Base-by-base conservation (phyloP, 2,888 invertebrate species). In the Cephonodes hylas region DNA sequence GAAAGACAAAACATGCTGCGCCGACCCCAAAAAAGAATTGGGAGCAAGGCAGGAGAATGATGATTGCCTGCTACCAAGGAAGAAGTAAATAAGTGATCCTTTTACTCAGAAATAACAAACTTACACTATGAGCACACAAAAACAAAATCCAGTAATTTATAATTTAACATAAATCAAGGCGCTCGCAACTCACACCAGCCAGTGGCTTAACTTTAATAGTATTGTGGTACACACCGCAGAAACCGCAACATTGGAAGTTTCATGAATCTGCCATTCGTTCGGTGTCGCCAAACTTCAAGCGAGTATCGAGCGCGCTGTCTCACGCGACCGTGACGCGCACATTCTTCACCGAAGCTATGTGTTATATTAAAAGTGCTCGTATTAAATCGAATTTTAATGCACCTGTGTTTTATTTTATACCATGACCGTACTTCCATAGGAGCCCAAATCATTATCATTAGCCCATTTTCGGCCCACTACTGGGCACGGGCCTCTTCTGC, bases 161-260 rank as follows among this genome's bases (percentile, higher is more conserved):
- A n/a, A n/a, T n/a, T n/a, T n/a, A n/a, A n/a, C n/a, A 15, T n/a
- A n/a, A 8, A 42, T 20, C 20, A 57, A 7, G 8, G 1, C 38
- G 20, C 38, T 42, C 1, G 18, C 23, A 58, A 46, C 61, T 58
- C 42, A 5, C 5, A 42, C 61, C 61, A 38, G 6, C 18, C 4
- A 23, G n/a, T 25, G 18, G 61, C 58, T 61, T 58, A 61, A 60
- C 58, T 61, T 61, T 48, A 61, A 61, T 61, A 61, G 61, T 58
- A 61, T 61, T 61, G 58, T 61, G 61, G 57, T 46, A 58, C 45
- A 45, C 38, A 46, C 61, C 61, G 58, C 61, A 61, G 46, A 18
- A 31, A 58, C 61, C 61, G 58, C 61, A 61, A 48, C 61, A 46
- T 46, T 38, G 18, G 23, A 61, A 61, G 58, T 61, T 58, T 57